Conservation (phyloP, 2,888 invertebrate genomes). For the Lutraria lutraria region DNA sequence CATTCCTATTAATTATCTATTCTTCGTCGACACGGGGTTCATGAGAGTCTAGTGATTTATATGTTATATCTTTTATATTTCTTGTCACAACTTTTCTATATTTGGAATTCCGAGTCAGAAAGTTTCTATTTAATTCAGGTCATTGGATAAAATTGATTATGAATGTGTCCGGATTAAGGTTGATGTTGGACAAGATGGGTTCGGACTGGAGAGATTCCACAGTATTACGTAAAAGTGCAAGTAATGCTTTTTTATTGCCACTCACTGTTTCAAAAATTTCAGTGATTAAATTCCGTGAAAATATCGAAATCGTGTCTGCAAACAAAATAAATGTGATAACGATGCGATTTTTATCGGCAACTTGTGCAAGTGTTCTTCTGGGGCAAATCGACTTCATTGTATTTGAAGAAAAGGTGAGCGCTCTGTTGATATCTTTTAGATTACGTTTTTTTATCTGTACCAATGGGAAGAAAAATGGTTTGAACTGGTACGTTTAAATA, state of each 20-base stretch:
- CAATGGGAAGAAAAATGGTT: neutral
- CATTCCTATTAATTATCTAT: too few species aligned
- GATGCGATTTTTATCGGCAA: neutral
- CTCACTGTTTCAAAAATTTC: neutral
- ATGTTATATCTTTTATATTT: too few species aligned
- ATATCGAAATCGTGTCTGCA: slow-evolving; percentile 9
- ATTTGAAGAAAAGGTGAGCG: neutral
- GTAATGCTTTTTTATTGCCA: neutral
- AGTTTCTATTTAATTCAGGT: too few species aligned
- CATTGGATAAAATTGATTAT: too few species aligned
- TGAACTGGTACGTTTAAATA: neutral
- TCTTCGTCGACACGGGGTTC: too few species aligned
- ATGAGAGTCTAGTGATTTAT: too few species aligned
- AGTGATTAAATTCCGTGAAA: neutral
- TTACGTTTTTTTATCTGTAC: neutral
- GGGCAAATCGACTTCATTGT: neutral
- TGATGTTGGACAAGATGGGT: too few species aligned
- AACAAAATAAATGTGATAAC: slow-evolving; percentile 13
- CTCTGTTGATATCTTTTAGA: neutral
- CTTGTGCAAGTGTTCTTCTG: neutral
- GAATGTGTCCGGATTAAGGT: too few species aligned
- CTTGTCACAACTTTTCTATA: too few species aligned
- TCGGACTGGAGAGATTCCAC: neutral
- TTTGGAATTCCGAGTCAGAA: too few species aligned
- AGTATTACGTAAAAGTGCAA: neutral